Percentiles rank a stretch among this genome's conserved stretches.
Evolutionary conservation across 30 jellyfish, hydroid and myxozoan species (phyloP).

Genomic region (Aurelia sp.): DNA sequence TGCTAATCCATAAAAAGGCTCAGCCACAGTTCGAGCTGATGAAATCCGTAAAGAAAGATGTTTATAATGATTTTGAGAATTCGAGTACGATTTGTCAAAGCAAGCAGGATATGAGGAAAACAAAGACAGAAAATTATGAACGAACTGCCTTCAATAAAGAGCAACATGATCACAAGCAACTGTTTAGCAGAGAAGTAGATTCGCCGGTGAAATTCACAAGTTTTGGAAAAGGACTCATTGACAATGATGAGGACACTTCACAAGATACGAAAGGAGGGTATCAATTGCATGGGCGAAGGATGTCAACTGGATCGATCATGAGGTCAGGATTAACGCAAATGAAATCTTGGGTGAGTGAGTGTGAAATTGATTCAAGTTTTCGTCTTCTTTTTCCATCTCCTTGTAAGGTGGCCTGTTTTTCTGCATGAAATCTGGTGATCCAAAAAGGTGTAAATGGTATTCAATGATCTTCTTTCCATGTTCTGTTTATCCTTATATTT

Average conservation of each 20-base stretch:
- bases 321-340: conserved; percentile 41
- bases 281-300: conserved; percentile 41
- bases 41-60: conserved; percentile 54
- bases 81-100: not conserved
- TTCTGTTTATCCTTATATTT: too few relatives aligned
- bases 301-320: conserved; percentile 67
- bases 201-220: conserved; percentile 50
- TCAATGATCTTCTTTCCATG: too few relatives aligned
- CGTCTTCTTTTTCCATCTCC: too few relatives aligned
- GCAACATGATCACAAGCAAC: not conserved
- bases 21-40: conserved; percentile 53
- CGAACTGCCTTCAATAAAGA: not conserved
- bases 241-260: not conserved
- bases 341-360: conserved; percentile 49
- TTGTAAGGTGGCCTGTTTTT: too few relatives aligned
- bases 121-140: conserved; percentile 16
- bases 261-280: not conserved
- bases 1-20: conserved; percentile 49
- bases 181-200: conserved; percentile 30
- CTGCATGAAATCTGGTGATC: not conserved
- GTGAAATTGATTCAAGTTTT: too few relatives aligned
- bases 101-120: not conserved
- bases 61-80: conserved; percentile 42
- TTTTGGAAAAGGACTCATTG: conserved; percentile 39
- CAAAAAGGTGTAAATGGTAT: too few relatives aligned